Conservation (phyloP, 2,888 invertebrate genomes). For the Bellardia bayeri region DNA sequence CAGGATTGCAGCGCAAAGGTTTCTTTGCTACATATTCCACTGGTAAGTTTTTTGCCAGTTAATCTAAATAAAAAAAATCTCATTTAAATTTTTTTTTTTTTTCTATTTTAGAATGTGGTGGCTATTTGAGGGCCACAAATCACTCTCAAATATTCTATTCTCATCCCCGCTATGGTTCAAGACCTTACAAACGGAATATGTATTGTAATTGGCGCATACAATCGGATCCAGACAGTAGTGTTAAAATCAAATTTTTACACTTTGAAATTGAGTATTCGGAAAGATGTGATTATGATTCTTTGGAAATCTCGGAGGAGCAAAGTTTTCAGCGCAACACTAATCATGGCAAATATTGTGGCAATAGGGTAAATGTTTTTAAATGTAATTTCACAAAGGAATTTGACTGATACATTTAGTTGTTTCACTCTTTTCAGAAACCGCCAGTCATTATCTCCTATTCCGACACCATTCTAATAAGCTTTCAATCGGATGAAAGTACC, state of each 20-base stretch:
- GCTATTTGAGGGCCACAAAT: constrained; percentile 92
- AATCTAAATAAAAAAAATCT: neutral
- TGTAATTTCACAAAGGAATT: neutral
- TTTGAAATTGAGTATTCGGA: constrained; percentile 91
- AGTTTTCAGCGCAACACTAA: constrained; percentile 86
- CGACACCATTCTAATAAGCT: constrained; percentile 93
- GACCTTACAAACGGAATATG: constrained; percentile 93
- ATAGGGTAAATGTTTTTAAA: constrained; percentile 86
- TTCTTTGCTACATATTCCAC: constrained; percentile 96
- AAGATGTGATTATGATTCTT: constrained; percentile 96
- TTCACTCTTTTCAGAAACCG: constrained; percentile 88
- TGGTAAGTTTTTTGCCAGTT: constrained; percentile 85
- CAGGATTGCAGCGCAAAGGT: constrained; percentile 96
- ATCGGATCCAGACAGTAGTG: constrained; percentile 91
- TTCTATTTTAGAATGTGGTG: constrained; percentile 92
- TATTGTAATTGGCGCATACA: constrained; percentile 98
- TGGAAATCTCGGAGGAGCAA: constrained; percentile 92
- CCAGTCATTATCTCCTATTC: constrained; percentile 94
- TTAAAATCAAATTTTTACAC: constrained; percentile 93
- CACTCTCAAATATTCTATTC: constrained; percentile 95
- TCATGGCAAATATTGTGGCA: constrained; percentile 95
- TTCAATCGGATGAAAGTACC: constrained; percentile 95
- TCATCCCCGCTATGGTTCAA: constrained; percentile 96
- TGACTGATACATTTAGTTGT: neutral
- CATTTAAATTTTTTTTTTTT: neutral